phyloP scores from a whole-genome alignment of 2,888 invertebrate genomes.

The Drosophila infuscata region DNA sequence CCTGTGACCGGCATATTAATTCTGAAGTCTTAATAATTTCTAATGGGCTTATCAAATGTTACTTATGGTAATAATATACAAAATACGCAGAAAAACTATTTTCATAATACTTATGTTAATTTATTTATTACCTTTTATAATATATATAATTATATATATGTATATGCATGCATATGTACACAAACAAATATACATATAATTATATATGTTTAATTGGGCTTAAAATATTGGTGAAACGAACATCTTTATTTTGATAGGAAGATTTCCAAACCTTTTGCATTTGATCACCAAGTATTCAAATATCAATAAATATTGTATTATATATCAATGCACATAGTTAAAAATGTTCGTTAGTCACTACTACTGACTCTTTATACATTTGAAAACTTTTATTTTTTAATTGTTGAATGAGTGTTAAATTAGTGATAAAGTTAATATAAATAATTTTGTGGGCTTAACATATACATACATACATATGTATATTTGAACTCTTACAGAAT shows the following conservation, averaged over 20 bases:
- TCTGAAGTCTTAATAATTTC: constrained; percentile 72
- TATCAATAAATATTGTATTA: not conserved
- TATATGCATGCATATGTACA: not conserved
- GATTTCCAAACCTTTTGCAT: not conserved
- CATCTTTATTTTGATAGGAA: not conserved
- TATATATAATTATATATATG: not conserved
- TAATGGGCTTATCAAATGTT: constrained; percentile 70
- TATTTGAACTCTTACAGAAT: not conserved
- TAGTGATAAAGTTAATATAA: accelerated
- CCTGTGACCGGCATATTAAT: constrained; percentile 74
- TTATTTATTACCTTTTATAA: not conserved
- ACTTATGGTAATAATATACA: constrained; percentile 40
- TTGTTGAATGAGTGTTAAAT: not conserved
- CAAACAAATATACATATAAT: not conserved
- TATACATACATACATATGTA: too few relatives aligned
- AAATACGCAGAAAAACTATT: constrained; percentile 31
- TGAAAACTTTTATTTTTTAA: not conserved
- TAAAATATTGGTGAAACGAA: not conserved
- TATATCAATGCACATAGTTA: too few relatives aligned
- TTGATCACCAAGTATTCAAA: not conserved
- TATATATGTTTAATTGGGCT: not conserved
- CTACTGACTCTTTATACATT: not conserved
- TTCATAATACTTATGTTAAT: constrained; percentile 28
- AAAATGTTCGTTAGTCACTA: not conserved
- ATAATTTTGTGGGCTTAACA: not conserved